phyloP scores from a whole-genome alignment of 2,888 invertebrate genomes.

The Andrena haemorrhoa region DNA sequence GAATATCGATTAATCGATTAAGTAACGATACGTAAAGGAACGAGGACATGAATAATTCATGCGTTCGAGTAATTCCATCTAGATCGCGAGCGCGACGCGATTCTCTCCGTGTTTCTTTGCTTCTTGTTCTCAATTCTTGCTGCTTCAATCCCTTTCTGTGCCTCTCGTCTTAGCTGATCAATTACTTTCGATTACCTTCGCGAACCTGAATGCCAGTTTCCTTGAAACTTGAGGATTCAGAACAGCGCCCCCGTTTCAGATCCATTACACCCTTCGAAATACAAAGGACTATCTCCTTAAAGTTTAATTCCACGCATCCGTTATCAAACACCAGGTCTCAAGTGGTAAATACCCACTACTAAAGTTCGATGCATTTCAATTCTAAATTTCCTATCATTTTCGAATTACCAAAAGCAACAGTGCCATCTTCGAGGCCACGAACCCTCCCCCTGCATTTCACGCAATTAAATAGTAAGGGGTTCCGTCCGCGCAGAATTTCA shows the following conservation, averaged over 20 bases:
- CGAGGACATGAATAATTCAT: slow-evolving; percentile 57
- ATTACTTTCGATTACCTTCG: no score
- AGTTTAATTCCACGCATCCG: no score
- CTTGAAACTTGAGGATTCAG: no score
- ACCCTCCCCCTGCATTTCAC: background rate
- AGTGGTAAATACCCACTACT: no score
- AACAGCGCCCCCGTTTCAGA: no score
- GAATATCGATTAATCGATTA: slow-evolving; percentile 64
- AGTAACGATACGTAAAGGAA: slow-evolving; percentile 49
- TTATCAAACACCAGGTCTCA: no score
- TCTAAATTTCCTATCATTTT: no score
- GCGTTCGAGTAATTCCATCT: slow-evolving; percentile 46
- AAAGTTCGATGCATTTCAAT: no score
- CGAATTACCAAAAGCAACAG: background rate
- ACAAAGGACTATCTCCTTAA: no score
- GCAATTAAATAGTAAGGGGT: background rate
- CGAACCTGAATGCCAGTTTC: no score
- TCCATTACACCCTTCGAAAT: no score
- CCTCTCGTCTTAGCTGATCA: background rate
- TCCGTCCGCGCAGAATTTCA: background rate
- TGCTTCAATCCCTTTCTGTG: background rate
- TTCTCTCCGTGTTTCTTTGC: background rate
- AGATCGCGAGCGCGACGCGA: slow-evolving; percentile 11
- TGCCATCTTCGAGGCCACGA: background rate
- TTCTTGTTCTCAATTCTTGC: slow-evolving; percentile 13